Base-by-base conservation (phyloP, 2,113 vertebrate species). In the Barbus barbus region DNA sequence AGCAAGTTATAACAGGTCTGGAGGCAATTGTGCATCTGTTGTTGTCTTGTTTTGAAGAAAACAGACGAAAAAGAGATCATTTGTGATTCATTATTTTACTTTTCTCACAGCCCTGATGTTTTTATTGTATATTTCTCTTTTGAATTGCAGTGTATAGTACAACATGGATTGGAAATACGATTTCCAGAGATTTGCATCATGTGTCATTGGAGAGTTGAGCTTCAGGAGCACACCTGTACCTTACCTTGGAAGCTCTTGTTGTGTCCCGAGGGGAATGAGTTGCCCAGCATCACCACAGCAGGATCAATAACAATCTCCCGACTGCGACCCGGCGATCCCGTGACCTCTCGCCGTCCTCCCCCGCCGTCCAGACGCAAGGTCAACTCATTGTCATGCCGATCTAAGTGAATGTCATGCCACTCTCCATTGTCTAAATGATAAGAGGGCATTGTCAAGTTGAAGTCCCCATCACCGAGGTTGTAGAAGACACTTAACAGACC, bases 401-500 rank as follows among this genome's bases (percentile, higher is more conserved):
- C 96, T 65, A 97, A 81, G 69, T 93, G 89, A 71, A 96, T 87
- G 78, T 95, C 94, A 14, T 97, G 95, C 96, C 96, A 97, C 84
- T 97, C 96, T 0, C 96, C 96, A 0, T 96, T 96, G 91, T 96
- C 95, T 1, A 97, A 90, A 75, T 91, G 95, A 90, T 96, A 95
- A 61, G 91, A 93, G 12, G 95, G 94, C 78, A 97, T 92, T 18
- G 91, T 96, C 5, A 97, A 81, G 88, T 94, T 94, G 88, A 93
- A 93, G 58, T 96, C 94, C n/a, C 96, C 96, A 8, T 97, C 96
- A 24, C 96, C 96, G 1, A 97, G 93, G 90, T 97, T 97, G 92
- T 95, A 97, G 33, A 94, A 94, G 46, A 95, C 94, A 12, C 89
- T 88, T 51, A 97, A 92, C 48, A 97, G 92, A 58, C 96, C 96